These are phyloP conservation scores for Lordiphosa fenestrarum DNA, from an alignment of 2,888 invertebrate species.

Conservation along the genomic window DNA sequence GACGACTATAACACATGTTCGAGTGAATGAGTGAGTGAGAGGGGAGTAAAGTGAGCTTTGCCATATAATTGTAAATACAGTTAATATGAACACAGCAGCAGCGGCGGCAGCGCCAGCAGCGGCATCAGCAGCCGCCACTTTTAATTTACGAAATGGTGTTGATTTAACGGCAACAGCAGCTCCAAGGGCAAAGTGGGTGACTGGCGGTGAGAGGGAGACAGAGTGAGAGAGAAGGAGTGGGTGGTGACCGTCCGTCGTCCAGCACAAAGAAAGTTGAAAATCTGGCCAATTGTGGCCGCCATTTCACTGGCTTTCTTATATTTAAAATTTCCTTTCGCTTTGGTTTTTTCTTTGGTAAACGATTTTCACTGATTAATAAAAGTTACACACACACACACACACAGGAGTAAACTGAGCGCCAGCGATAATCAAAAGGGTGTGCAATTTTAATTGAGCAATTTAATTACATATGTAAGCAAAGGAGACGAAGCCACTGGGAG, in stretches of 20 bases:
- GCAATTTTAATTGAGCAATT: constrained; percentile 80
- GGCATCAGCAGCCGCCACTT: constrained; percentile 49
- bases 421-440: constrained; percentile 80
- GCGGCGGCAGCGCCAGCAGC: constrained; percentile 16
- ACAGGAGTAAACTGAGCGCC: constrained; percentile 35
- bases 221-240: constrained; percentile 12
- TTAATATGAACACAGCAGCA: constrained; percentile 55
- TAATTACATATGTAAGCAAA: constrained; percentile 78
- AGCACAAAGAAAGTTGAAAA: constrained; percentile 14
- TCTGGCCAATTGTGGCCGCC: constrained; percentile 57
- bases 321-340: constrained; percentile 10
- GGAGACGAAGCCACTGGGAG: constrained; percentile 21
- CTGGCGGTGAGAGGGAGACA: constrained; percentile 49
- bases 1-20: constrained; percentile 31
- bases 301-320: constrained; percentile 30
- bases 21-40: constrained; percentile 11
- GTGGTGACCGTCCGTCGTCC: no score
- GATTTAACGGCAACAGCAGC: constrained; percentile 59
- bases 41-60: constrained; percentile 27
- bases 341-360: constrained; percentile 44
- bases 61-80: constrained; percentile 68
- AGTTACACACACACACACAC: constrained; percentile 34
- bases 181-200: constrained; percentile 18
- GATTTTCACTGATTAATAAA: constrained; percentile 69
- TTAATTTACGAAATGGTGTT: constrained; percentile 78